Evolutionary conservation across 2,797 vertebrate genomes (phyloP).

Genomic region (Danio jaintianensis): DNA sequence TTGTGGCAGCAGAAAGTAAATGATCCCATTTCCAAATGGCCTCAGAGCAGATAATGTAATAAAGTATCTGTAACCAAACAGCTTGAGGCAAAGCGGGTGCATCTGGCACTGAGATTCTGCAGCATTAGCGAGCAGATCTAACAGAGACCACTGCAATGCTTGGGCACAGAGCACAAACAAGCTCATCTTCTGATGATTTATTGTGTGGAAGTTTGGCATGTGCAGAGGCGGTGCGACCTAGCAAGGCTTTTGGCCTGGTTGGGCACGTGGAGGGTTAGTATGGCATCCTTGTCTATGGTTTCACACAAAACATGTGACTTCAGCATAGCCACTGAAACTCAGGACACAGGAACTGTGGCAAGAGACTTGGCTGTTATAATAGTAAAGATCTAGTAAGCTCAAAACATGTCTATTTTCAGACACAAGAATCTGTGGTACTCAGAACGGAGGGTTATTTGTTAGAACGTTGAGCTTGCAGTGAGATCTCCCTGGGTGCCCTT

Average conservation of each 20-base stretch:
- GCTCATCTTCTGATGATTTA: constrained; percentile 41
- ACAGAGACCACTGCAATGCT: not conserved
- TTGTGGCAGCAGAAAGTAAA: not conserved
- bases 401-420: constrained; percentile 43
- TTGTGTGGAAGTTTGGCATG: constrained; percentile 24
- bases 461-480: constrained; percentile 10
- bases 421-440: constrained; percentile 17
- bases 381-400: constrained; percentile 18
- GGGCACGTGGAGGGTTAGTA: not conserved
- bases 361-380: constrained; percentile 26
- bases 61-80: not conserved
- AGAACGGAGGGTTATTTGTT: constrained; percentile 38
- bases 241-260: constrained; percentile 33
- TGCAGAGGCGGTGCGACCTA: not conserved
- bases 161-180: constrained; percentile 5
- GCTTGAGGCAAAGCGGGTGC: not conserved
- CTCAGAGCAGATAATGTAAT: constrained; percentile 7
- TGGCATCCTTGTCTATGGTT: not conserved
- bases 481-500: constrained; percentile 39
- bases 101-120: constrained; percentile 5
- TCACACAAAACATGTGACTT: constrained; percentile 17
- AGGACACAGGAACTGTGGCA: constrained; percentile 10
- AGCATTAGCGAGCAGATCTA: not conserved
- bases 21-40: constrained; percentile 15
- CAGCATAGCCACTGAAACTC: not conserved